Evolutionary conservation across 2,797 vertebrate genomes (phyloP).

Genomic region (Danio aesculapii): DNA sequence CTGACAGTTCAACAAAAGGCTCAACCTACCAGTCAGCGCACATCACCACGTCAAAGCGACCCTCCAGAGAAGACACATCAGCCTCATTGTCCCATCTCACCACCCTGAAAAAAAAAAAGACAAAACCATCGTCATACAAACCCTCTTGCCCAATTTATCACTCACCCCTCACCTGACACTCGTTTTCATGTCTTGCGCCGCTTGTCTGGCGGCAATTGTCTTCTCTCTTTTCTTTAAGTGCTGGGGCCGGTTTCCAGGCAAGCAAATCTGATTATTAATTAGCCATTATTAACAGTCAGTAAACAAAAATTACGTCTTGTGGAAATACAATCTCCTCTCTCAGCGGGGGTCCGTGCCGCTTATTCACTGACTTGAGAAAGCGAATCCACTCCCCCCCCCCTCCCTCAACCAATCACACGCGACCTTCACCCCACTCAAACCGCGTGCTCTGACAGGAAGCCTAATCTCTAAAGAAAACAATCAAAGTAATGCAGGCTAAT

Average conservation of each 20-base stretch:
- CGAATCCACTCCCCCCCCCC: constrained; percentile 70
- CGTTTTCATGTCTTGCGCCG: constrained; percentile 53
- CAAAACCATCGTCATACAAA: constrained; percentile 44
- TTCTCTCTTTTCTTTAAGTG: constrained; percentile 76
- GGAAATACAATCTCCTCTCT: constrained; percentile 96
- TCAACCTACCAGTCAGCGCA: constrained; percentile 98
- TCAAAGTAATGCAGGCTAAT: constrained; percentile 87
- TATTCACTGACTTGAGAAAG: constrained; percentile 88
- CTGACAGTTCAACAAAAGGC: constrained; percentile 21
- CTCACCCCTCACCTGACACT: constrained; percentile 42
- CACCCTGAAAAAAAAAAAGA: constrained; percentile 82
- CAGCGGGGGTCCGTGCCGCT: constrained; percentile 86
- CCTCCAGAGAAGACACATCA: constrained; percentile 93
- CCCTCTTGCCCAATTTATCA: constrained; percentile 28
- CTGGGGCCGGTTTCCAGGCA: constrained; percentile 76
- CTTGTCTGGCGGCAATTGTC: background rate
- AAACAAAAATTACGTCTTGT: constrained; percentile 98
- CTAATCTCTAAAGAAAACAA: constrained; percentile 88
- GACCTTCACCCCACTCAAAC: constrained; percentile 88
- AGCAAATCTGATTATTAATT: constrained; percentile 97
- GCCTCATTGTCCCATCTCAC: constrained; percentile 97
- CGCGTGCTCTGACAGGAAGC: constrained; percentile 79
- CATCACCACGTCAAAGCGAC: constrained; percentile 97
- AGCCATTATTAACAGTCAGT: constrained; percentile 99
- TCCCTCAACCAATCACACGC: constrained; percentile 91